Conservation (phyloP, 2,888 invertebrate genomes). For the Archips xylosteana region DNA sequence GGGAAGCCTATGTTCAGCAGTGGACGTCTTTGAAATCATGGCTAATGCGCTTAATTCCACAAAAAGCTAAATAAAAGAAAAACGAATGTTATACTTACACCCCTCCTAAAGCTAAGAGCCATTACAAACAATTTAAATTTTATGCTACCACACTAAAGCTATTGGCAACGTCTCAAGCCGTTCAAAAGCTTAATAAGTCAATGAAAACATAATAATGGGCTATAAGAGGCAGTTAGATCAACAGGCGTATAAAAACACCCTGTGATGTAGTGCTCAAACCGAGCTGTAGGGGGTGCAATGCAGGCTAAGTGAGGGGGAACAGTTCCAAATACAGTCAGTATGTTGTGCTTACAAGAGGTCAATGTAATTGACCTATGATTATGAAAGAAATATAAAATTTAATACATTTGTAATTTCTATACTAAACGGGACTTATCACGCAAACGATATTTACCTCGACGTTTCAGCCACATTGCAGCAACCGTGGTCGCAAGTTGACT, state of each 20-base stretch:
- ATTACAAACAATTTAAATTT: conserved; percentile 42
- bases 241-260: conserved; percentile 74
- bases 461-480: too few species aligned
- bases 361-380: too few species aligned
- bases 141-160: conserved; percentile 45
- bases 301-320: not conserved
- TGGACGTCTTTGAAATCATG: too few species aligned
- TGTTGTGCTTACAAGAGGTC: too few species aligned
- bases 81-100: not conserved
- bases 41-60: too few species aligned
- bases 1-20: too few species aligned
- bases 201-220: conserved; percentile 58
- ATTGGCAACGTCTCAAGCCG: conserved; percentile 56
- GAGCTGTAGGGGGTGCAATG: not conserved
- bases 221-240: conserved; percentile 67
- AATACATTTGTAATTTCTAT: too few species aligned
- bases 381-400: too few species aligned
- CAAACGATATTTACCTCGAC: too few species aligned
- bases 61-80: not conserved
- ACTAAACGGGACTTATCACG: too few species aligned
- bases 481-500: too few species aligned
- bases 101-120: conserved; percentile 22
- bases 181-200: conserved; percentile 48
- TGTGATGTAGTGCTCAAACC: conserved; percentile 8
- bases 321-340: too few species aligned